Evolutionary conservation across 2,888 invertebrate genomes (phyloP).

Genomic region (Platycheirus albimanus): DNA sequence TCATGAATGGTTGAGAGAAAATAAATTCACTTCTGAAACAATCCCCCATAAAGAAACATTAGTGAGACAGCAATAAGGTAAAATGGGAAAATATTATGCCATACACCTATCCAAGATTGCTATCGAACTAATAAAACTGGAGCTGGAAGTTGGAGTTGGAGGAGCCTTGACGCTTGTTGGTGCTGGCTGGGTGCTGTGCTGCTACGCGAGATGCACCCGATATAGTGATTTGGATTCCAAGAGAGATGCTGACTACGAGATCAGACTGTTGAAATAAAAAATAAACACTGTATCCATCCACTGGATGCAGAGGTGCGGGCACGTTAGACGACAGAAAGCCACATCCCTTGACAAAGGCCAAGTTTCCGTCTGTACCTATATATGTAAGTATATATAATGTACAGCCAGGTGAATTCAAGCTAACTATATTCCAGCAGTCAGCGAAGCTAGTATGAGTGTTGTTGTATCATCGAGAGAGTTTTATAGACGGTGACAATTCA

Average conservation of each 20-base stretch:
- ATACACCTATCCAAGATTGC: constrained; percentile 75
- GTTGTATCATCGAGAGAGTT: constrained; percentile 26
- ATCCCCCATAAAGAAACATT: constrained; percentile 77
- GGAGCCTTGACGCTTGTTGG: constrained; percentile 32
- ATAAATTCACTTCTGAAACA: constrained; percentile 76
- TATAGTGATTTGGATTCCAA: constrained; percentile 66
- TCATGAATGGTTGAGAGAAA: constrained; percentile 44
- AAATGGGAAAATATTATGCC: constrained; percentile 77
- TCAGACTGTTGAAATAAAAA: constrained; percentile 38
- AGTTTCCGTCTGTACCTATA: constrained; percentile 14
- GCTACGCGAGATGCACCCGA: constrained; percentile 66
- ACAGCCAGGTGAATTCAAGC: constrained; percentile 16
- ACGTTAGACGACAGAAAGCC: constrained; percentile 53
- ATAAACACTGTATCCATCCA: constrained; percentile 9
- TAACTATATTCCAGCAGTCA: constrained; percentile 34
- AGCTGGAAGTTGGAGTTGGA: constrained; percentile 51
- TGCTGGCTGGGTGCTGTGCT: constrained; percentile 25
- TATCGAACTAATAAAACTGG: constrained; percentile 75
- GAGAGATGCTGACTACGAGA: constrained; percentile 63
- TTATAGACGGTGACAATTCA: constrained; percentile 62
- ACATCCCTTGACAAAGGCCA: constrained; percentile 66
- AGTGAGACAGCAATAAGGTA: constrained; percentile 77
- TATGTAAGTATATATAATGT: too few species aligned
- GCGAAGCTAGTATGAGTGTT: not conserved
- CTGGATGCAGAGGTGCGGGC: constrained; percentile 47